Evolutionary conservation across 2,797 vertebrate species (phyloP).

Genomic region (Propithecus deckenii): DNA sequence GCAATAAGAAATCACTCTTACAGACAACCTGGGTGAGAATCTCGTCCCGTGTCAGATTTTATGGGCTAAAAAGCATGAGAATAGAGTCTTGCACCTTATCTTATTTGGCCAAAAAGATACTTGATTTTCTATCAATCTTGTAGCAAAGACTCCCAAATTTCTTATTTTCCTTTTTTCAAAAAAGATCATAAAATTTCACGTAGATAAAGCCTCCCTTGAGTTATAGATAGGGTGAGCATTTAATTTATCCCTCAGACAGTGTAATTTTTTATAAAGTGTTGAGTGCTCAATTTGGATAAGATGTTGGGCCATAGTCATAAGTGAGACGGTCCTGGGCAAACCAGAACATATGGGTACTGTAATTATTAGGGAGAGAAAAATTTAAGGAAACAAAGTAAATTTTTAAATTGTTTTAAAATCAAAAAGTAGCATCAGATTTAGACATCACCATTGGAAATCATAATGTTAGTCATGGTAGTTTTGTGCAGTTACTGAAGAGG

Average conservation of each 20-base stretch:
- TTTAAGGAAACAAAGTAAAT: neutral
- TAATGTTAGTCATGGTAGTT: neutral
- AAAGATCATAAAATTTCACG: neutral
- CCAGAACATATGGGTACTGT: neutral
- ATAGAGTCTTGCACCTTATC: neutral
- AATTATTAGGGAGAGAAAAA: neutral
- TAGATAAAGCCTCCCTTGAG: neutral
- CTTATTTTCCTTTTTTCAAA: constrained; percentile 8
- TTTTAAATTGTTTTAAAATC: neutral
- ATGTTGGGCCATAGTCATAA: neutral
- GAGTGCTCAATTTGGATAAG: neutral
- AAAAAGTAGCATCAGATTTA: neutral
- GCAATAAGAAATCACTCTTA: constrained; percentile 60
- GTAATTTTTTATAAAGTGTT: neutral
- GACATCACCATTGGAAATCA: neutral
- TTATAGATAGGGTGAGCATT: neutral
- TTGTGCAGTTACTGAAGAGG: neutral
- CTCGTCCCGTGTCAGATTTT: constrained; percentile 16
- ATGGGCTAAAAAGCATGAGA: constrained; percentile 15
- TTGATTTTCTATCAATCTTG: constrained; percentile 12
- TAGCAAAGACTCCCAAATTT: neutral
- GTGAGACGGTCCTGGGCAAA: neutral
- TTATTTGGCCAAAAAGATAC: constrained; percentile 28
- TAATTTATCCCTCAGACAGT: neutral
- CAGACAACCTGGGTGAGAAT: constrained; percentile 30